Conservation (phyloP, 2,888 invertebrate species). For the Caradrina kadenii region DNA sequence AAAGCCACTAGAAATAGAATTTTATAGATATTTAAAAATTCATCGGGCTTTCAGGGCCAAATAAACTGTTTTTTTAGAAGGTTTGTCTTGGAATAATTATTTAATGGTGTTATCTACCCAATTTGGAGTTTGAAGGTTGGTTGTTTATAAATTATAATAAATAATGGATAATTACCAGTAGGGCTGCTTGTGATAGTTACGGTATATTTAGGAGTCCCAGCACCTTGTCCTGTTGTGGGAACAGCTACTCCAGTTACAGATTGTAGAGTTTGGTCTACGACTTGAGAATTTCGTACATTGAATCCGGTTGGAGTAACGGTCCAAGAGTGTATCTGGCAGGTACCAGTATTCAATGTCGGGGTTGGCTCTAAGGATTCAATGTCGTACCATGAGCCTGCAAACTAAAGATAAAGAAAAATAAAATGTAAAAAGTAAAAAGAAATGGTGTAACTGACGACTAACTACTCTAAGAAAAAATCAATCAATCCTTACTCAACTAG, state of each 20-base stretch:
- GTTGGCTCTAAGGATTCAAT: slow-evolving; percentile 21
- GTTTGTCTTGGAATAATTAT: too few relatives aligned
- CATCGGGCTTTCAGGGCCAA: too few relatives aligned
- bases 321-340: slow-evolving; percentile 2
- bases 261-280: rapidly evolving
- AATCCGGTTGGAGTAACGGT: not conserved
- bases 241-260: not conserved
- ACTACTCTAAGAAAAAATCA: too few relatives aligned
- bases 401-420: slow-evolving; percentile 7
- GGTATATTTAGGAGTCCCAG: not conserved
- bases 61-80: too few relatives aligned
- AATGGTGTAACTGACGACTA: too few relatives aligned
- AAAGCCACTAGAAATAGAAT: too few relatives aligned
- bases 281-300: slow-evolving; percentile 9
- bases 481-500: too few relatives aligned
- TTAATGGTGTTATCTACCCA: too few relatives aligned
- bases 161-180: slow-evolving; percentile 18
- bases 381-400: slow-evolving; percentile 27
- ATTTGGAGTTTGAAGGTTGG: too few relatives aligned
- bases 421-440: not conserved
- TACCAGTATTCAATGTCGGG: slow-evolving; percentile 7
- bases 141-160: not conserved
- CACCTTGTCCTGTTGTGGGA: rapidly evolving
- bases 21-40: too few relatives aligned
- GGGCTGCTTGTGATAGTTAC: not conserved